Base-by-base conservation (phyloP, 2,797 vertebrate genomes). In the Acipenser ruthenus region DNA sequence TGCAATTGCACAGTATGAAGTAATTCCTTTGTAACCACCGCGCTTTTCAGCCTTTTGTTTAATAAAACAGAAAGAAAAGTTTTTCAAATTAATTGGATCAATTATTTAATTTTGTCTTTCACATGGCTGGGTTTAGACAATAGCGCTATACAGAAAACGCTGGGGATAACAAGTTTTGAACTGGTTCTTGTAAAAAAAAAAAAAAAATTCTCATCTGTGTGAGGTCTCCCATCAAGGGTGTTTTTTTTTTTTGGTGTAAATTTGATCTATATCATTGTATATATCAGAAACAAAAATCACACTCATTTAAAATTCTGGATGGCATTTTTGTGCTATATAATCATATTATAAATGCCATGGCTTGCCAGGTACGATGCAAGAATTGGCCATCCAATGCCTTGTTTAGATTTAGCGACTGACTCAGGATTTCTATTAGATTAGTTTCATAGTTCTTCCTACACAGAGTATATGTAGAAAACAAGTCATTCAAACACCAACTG, bases 1-100 rank as follows among this genome's bases (percentile, higher is more conserved):
- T 51, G 68, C 73, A 75, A 75, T 68, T 6, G 71, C 73, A 66
- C 79, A 72, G 75, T 83, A 80, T 84, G 84, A 83, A 83, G 79
- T 81, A 78, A 75, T 71, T 68, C 70, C 80, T 75, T 88, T 87
- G 81, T 83, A 69, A 69, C 72, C 71, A 68, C 64, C 62, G 74
- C 49, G 62, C 1, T 63, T 56, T 65, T 64, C 78, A 66, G 68
- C 78, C 76, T 78, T 77, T 83, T 79, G 73, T 78, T 74, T 74
- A 77, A 72, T 50, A 18, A 56, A 65, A 18, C 8, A 1, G 64
- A 61, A 64, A 69, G 23, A 55, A 66, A 56, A 10, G 65, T 53
- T 67, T 70, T 70, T 73, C 73, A 87, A 88, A 88, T 88, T 88
- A 90, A 89, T 89, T 89, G 84, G 86, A 87, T 87, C 83, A 87